Conservation (phyloP, 1,140 invertebrate genomes). For the Rhagoletis zephyria region DNA sequence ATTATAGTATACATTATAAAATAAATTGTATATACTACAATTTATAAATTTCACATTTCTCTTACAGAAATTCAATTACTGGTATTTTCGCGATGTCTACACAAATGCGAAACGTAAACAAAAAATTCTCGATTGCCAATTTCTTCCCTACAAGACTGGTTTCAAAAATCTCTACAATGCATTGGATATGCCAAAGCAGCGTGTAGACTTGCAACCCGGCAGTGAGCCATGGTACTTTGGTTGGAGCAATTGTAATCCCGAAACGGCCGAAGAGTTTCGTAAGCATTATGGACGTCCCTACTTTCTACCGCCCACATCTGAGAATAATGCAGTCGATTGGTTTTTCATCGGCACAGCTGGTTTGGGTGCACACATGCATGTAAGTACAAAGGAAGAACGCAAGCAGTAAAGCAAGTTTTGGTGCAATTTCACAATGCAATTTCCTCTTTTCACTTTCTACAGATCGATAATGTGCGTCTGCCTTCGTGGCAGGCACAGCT, state of each 20-base stretch:
- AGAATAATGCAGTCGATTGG: constrained; percentile 92
- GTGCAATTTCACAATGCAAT: not conserved
- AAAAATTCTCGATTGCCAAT: constrained; percentile 83
- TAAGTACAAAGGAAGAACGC: constrained; percentile 72
- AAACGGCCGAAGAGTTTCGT: constrained; percentile 82
- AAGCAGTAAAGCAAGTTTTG: not conserved
- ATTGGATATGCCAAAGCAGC: constrained; percentile 82
- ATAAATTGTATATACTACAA: too few relatives aligned
- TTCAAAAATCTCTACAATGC: constrained; percentile 84
- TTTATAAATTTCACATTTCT: constrained; percentile 55
- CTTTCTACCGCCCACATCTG: constrained; percentile 87
- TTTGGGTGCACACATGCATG: constrained; percentile 94
- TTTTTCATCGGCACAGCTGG: constrained; percentile 96
- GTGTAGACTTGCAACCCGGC: constrained; percentile 78
- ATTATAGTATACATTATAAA: too few relatives aligned
- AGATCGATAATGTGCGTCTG: constrained; percentile 92
- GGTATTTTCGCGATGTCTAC: constrained; percentile 88
- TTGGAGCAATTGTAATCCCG: constrained; percentile 93
- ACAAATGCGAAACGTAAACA: constrained; percentile 75
- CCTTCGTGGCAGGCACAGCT: constrained; percentile 97
- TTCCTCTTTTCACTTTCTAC: constrained; percentile 60
- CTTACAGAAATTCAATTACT: constrained; percentile 78
- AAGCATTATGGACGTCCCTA: constrained; percentile 88
- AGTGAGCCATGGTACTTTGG: constrained; percentile 89
- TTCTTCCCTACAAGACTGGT: constrained; percentile 92